Base-by-base conservation (phyloP, 2,888 invertebrate species). In the Steinernema carpocapsae region DNA sequence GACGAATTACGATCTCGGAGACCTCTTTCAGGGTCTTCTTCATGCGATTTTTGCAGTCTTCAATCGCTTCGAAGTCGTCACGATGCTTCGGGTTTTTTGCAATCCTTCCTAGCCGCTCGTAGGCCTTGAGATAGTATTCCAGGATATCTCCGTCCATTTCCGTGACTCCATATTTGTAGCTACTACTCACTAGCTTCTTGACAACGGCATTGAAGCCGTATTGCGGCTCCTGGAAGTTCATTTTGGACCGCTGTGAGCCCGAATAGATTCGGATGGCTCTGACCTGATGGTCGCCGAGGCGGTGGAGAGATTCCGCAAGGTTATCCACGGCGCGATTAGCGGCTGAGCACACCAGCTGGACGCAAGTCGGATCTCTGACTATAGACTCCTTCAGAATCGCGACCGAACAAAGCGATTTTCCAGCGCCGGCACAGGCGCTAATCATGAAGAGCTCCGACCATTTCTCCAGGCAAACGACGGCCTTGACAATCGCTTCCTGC, bases 331-430 rank as follows among this genome's bases (percentile, higher is more conserved):
- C 64, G 2, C 37, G 37, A 19, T 64, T 64, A 10, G 64, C 37
- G 17, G 64, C 64, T 1, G 64, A 29, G 64, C 29, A 37, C 32
- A 64, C 64, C 32, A 64, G 29, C 64, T 64, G 64, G 32, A 64
- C 7, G 29, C 29, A 32, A 10, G 26, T 17, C 64, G 32, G 32
- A 7, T 64, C 32, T 12, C 29, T 29, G 6, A 7, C 3, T 17
- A 37, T 26, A 29, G 64, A 17, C 19, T 64, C 64, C 52, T 52
- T 52, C 14, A 64, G 10, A 3, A 64, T 64, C 1, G 32, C 64
- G 3, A 37, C 17, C 19, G 64, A 29, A 7, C 32, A 32, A 12
- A 64, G 64, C 64, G 64, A 32, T 29, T 64, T 64, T 17, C 64
- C 64, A 32, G 64, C 37, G 1, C 64, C 64, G n/a, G 64, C 32